Percentiles rank a stretch among this genome's conserved stretches.
These are phyloP conservation scores for Xenops minutus DNA, from an alignment of 2,797 vertebrate genomes.

Conservation along the genomic window DNA sequence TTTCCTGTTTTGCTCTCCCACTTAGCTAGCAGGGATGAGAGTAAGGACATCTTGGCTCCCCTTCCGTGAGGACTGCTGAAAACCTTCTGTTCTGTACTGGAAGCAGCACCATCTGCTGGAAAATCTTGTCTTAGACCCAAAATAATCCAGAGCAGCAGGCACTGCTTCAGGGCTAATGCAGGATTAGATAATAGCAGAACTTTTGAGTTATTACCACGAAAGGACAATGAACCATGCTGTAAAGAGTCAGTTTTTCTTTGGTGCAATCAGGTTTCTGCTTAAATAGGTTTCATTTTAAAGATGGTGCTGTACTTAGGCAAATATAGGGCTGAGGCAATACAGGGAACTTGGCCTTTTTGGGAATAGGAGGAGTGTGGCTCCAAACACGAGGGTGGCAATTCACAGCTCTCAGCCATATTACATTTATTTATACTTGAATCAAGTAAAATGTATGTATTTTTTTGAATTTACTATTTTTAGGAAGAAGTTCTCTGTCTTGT, in stretches of 20 bases:
- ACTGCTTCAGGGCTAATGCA: not conserved
- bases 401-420: not conserved
- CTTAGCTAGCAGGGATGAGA: not conserved
- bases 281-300: not conserved
- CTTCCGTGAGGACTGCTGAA: not conserved
- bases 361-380: not conserved
- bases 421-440: not conserved
- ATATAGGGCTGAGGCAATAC: not conserved
- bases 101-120: constrained; percentile 65
- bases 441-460: not conserved
- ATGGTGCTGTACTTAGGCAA: not conserved
- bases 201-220: not conserved
- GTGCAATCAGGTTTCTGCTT: not conserved
- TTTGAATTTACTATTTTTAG: fast-evolving
- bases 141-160: not conserved
- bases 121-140: not conserved
- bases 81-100: not conserved
- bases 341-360: not conserved
- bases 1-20: not conserved
- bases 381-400: not conserved
- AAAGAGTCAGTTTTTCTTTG: not conserved
- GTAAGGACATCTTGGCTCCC: not conserved
- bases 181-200: not conserved
- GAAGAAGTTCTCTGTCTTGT: not conserved
- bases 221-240: not conserved